Evolutionary conservation across 2,797 vertebrate genomes (phyloP), one percentile per base, ranked within the genome.

Genomic region (Hydrophis major): DNA sequence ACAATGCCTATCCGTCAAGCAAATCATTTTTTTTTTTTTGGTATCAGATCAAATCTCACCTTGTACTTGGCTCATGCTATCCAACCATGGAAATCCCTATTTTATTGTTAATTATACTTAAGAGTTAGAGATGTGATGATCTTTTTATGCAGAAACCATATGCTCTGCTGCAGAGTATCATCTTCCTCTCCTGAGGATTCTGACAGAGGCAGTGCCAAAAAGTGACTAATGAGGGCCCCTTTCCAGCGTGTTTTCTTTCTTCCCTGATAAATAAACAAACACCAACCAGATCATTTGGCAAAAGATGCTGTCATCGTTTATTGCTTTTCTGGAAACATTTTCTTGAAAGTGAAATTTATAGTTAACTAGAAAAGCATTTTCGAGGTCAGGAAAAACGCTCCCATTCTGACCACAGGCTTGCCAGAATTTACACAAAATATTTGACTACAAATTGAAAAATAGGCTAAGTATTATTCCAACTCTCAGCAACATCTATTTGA

Each of bases 381-480:
- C 37, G 57, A 91, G 63, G 94, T 92, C 59, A 55, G 50, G 56
- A 91, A 93, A 83, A 95, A 92, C 61, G 88, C 18, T 83, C 90
- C 53, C 74, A 92, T 93, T 87, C 87, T 89, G 55, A 25, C 28
- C 32, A 56, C 53, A 69, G 86, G 27, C 74, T 91, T 95, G 56
- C 88, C 90, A 90, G 28, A n/a, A 88, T 66, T 91, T 92, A 93
- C 59, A 5, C 66, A 92, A 59, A 16, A 92, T 53, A 57, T 28
- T 27, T 88, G 86, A 86, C 50, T 93, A 91, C 88, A 88, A 92
- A 90, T 86, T 90, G 94, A 74, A 92, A 93, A 93, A 93, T 94
- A 50, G 86, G 78, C 89, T 94, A 94, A 93, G 87, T 89, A 53
- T 86, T 86, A 88, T 94, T 90, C 92, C 95, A 90, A 89, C 94